Evolutionary conservation across 2,113 vertebrate species (phyloP).

Genomic region (Emydocephalus ijimae): DNA sequence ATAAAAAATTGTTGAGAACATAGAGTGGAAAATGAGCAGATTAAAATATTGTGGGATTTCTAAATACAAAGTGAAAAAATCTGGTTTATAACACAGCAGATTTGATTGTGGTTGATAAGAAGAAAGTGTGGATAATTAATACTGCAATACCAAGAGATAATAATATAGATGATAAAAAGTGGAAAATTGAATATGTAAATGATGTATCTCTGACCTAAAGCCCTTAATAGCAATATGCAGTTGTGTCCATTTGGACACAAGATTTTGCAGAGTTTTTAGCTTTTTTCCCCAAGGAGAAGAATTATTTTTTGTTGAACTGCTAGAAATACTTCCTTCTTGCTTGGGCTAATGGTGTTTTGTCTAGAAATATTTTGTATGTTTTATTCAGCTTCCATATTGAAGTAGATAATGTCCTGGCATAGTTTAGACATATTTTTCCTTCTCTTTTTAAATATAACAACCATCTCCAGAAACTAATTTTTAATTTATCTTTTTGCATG

Average conservation of each 20-base stretch:
- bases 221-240: background rate
- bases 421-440: background rate
- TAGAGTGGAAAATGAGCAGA: background rate
- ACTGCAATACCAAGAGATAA: too few relatives aligned
- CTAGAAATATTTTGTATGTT: background rate
- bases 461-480: background rate
- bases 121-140: background rate
- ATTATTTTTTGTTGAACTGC: background rate
- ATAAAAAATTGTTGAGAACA: background rate
- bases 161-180: too few relatives aligned
- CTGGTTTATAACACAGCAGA: background rate
- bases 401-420: background rate
- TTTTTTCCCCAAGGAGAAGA: background rate
- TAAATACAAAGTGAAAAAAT: background rate
- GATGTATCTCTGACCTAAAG: background rate
- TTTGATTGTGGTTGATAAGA: background rate
- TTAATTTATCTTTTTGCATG: background rate
- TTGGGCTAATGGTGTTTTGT: background rate
- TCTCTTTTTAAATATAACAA: background rate
- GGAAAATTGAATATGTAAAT: background rate
- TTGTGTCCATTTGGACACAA: background rate
- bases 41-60: background rate
- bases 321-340: background rate
- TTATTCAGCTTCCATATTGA: background rate
- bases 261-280: background rate